These are phyloP conservation scores for Meganola albula DNA, from an alignment of 2,888 invertebrate species.

Conservation along the genomic window DNA sequence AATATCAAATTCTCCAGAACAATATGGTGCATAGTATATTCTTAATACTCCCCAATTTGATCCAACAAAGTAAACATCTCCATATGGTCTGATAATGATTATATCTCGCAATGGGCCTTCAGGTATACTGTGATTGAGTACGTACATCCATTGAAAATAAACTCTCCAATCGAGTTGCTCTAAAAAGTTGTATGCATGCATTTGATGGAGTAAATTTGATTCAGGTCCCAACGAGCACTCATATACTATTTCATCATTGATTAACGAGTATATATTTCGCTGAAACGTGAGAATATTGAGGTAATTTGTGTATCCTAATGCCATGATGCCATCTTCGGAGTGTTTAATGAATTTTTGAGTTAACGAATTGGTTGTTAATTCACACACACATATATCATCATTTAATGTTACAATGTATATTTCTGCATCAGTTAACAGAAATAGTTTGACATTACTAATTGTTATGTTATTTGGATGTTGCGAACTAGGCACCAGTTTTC, in stretches of 20 bases:
- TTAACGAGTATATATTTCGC: constrained; percentile 38
- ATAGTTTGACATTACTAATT: constrained; percentile 42
- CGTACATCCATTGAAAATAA: constrained; percentile 50
- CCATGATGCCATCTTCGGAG: constrained; percentile 36
- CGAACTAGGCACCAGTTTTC: constrained; percentile 27
- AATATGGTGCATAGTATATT: constrained; percentile 52
- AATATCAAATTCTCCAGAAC: constrained; percentile 44
- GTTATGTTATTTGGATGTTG: constrained; percentile 23
- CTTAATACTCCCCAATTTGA: constrained; percentile 49
- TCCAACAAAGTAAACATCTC: constrained; percentile 55
- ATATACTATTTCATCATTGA: constrained; percentile 24
- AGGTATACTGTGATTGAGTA: constrained; percentile 39
- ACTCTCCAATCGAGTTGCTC: constrained; percentile 55
- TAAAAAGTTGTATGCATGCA: constrained; percentile 43
- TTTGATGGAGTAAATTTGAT: constrained; percentile 35
- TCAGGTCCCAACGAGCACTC: constrained; percentile 28
- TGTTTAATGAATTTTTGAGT: constrained; percentile 20
- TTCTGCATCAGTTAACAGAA: constrained; percentile 30
- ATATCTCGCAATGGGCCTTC: constrained; percentile 46
- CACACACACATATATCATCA: constrained; percentile 41
- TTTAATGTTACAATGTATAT: constrained; percentile 40
- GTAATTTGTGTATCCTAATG: constrained; percentile 36
- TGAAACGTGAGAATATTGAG: constrained; percentile 43
- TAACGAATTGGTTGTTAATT: constrained; percentile 22
- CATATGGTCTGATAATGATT: constrained; percentile 44